Evolutionary conservation across 2,888 invertebrate species (phyloP).

Genomic region (Harpalus rubripes): DNA sequence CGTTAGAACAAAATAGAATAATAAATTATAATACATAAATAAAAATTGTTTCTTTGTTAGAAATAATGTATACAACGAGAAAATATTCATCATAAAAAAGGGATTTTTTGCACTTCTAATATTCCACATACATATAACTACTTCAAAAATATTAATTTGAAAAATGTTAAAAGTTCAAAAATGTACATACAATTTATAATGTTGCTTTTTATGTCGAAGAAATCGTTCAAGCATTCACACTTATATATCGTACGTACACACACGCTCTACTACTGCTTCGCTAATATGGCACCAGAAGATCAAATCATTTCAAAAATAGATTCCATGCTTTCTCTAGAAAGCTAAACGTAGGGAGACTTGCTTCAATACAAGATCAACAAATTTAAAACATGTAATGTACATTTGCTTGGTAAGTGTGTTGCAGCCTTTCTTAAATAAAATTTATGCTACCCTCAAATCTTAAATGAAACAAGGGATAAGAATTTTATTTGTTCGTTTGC

Average conservation of each 20-base stretch:
- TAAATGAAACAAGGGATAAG: no score
- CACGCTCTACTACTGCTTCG: slow-evolving; percentile 19
- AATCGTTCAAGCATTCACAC: slow-evolving; percentile 43
- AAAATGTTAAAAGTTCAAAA: slow-evolving; percentile 51
- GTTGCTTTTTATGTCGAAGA: slow-evolving; percentile 58
- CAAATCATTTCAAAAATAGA: slow-evolving; percentile 52
- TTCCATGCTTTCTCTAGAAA: slow-evolving; percentile 44
- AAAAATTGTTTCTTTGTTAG: slow-evolving; percentile 64
- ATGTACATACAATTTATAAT: slow-evolving; percentile 56
- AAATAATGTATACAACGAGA: slow-evolving; percentile 33
- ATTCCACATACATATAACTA: slow-evolving; percentile 61
- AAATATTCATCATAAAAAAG: slow-evolving; percentile 51
- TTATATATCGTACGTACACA: slow-evolving; percentile 25
- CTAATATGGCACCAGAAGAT: slow-evolving; percentile 59
- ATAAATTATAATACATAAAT: slow-evolving; percentile 70
- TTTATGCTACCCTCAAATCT: no score
- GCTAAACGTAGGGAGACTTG: neutral
- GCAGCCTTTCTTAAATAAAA: no score
- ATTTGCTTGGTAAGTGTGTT: no score
- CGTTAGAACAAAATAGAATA: slow-evolving; percentile 71
- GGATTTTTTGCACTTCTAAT: slow-evolving; percentile 56
- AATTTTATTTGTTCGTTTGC: no score
- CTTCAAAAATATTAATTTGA: slow-evolving; percentile 63
- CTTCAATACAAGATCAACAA: neutral
- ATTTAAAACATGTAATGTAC: neutral